These are phyloP conservation scores for Lerema accius DNA, from an alignment of 1,140 invertebrate species.

Conservation along the genomic window DNA sequence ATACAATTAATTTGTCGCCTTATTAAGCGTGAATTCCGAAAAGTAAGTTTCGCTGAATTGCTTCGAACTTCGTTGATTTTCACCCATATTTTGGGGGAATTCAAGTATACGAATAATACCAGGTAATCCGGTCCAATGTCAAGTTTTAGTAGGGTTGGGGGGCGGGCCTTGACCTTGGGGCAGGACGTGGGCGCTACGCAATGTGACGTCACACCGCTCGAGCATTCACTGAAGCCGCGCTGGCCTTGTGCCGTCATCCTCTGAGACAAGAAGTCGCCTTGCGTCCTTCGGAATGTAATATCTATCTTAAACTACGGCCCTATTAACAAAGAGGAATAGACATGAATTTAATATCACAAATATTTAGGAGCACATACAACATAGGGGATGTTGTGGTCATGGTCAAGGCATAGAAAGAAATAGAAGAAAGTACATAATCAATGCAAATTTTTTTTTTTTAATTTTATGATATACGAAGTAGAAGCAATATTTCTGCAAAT, in stretches of 20 bases:
- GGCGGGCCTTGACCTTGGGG: conserved; percentile 56
- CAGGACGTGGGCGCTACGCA: conserved; percentile 45
- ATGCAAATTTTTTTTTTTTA: too few species aligned
- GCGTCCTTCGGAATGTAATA: too few species aligned
- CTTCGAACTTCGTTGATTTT: conserved; percentile 4
- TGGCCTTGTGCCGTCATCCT: conserved; percentile 2
- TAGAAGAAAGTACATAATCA: too few species aligned
- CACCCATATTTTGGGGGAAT: conserved; percentile 6
- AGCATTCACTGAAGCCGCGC: not conserved
- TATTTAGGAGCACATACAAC: too few species aligned
- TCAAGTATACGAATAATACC: conserved; percentile 9
- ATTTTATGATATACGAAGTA: too few species aligned
- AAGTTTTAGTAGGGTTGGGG: conserved; percentile 50
- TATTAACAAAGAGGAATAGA: too few species aligned
- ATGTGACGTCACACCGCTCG: conserved; percentile 36
- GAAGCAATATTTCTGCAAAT: too few species aligned
- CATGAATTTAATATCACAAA: too few species aligned
- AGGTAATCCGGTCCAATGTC: conserved; percentile 46
- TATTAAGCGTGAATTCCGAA: not conserved
- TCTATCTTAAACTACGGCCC: too few species aligned
- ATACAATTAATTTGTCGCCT: not conserved
- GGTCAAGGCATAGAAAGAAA: too few species aligned
- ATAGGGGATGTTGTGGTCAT: too few species aligned
- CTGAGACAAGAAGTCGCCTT: not conserved
- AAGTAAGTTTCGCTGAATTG: not conserved